Evolutionary conservation across 2,113 vertebrate genomes (phyloP).

Genomic region (Ictidomys tridecemlineatus): DNA sequence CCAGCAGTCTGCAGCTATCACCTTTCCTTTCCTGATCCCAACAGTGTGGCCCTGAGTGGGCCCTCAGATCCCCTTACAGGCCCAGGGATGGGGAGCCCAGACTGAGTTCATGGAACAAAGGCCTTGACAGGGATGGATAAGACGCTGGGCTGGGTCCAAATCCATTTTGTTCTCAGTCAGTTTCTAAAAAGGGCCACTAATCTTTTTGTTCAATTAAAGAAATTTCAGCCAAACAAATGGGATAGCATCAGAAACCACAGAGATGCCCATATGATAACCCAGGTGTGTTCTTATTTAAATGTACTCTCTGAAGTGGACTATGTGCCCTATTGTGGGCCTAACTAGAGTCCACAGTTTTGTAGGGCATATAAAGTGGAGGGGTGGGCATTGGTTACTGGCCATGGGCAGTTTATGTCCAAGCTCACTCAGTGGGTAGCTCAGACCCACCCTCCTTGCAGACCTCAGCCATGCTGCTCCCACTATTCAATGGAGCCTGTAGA

Average conservation of each 20-base stretch:
- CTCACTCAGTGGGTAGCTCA: not conserved
- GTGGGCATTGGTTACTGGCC: not conserved
- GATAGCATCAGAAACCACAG: not conserved
- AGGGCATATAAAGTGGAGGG: not conserved
- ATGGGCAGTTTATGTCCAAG: not conserved
- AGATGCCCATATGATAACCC: not conserved
- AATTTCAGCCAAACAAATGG: constrained; percentile 62
- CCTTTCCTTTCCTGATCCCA: not conserved
- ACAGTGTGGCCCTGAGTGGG: rapidly evolving
- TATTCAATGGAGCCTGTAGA: not conserved
- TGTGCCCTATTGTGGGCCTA: too few species aligned
- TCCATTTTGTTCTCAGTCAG: constrained; percentile 23
- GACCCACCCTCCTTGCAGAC: not conserved
- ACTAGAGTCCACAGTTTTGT: not conserved
- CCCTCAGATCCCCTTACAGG: not conserved
- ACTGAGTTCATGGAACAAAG: not conserved
- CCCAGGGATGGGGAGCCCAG: not conserved
- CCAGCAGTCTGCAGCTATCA: not conserved
- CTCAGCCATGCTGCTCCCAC: not conserved
- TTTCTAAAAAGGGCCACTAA: constrained; percentile 51
- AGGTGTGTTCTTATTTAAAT: not conserved
- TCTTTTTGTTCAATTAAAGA: constrained; percentile 65
- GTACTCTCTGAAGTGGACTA: not conserved
- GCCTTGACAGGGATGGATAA: not conserved
- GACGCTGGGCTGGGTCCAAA: not conserved